Base-by-base conservation (phyloP, 2,797 vertebrate genomes). In the Apodemus agrarius region DNA sequence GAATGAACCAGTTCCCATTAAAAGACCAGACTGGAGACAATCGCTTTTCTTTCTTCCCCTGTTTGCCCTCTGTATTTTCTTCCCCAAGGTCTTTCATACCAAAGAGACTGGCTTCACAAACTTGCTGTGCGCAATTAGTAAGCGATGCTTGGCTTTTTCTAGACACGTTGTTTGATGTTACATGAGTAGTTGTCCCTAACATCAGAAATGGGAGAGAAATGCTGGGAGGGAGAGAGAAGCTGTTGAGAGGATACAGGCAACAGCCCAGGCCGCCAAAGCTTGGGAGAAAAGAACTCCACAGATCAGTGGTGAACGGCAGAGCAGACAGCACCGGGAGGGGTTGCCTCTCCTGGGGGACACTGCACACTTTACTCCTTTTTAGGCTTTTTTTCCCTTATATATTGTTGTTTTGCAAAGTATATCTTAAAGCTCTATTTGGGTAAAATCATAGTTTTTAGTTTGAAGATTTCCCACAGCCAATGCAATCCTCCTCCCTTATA, bases 21-120 rank as follows among this genome's bases (percentile, higher is more conserved):
- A 37, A 93, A 95, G 57, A 96, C 17, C 46, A 93, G 46, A 54
- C 34, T 78, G 59, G 49, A 96, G 69, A 93, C 86, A 86, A 78
- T 46, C 4, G 2, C 76, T 94, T 22, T 1, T 95, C 40, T 93
- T 94, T 65, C 24, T 29, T 94, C 31, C 93, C 89, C 90, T 75
- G 57, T 22, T 96, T 43, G 86, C 22, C 37, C 24, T 46, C 17
- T 17, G 74, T 85, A 57, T 72, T 80, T 91, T 74, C 92, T 74
- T 67, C 46, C 40, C 65, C 16, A 43, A 89, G 49, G 6, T 16
- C 37, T 89, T 94, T 72, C 57, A 49, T 82, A 52, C 10, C 8
- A 93, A 92, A 76, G 65, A 78, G 59, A 93, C 95, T 46, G 85
- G 29, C 67, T 72, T 65, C 74, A 76, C 74, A 93, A 96, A 54